Conservation (phyloP, 2,888 invertebrate genomes). For the Sialis fuliginosa region DNA sequence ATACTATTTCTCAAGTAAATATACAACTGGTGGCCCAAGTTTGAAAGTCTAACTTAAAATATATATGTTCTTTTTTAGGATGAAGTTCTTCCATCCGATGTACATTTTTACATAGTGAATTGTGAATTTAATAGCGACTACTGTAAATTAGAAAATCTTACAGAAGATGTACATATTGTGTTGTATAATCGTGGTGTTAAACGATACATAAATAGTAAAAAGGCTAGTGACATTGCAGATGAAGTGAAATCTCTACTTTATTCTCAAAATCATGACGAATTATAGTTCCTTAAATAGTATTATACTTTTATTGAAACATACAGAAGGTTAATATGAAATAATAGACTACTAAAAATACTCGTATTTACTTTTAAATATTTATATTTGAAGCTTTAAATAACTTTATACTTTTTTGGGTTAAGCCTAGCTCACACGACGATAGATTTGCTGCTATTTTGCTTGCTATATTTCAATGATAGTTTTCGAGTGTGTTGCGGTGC, state of each 20-base stretch:
- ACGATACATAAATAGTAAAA: not conserved
- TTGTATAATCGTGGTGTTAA: not conserved
- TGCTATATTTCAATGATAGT: too few relatives aligned
- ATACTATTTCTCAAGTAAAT: constrained; percentile 43
- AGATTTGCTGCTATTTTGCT: too few relatives aligned
- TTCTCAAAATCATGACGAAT: not conserved
- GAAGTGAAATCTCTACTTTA: constrained; percentile 1
- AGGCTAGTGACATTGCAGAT: not conserved
- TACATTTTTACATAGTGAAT: constrained; percentile 3
- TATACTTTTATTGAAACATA: too few relatives aligned
- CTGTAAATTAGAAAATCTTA: not conserved
- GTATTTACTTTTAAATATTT: too few relatives aligned
- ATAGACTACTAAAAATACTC: too few relatives aligned
- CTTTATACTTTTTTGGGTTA: too few relatives aligned
- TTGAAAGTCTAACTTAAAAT: not conserved
- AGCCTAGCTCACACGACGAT: too few relatives aligned
- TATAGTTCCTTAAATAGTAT: not conserved
- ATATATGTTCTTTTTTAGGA: constrained; percentile 11
- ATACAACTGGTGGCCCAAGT: constrained; percentile 17
- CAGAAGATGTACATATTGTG: not conserved
- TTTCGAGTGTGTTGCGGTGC: too few relatives aligned
- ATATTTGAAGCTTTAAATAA: too few relatives aligned
- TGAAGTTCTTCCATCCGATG: constrained; percentile 2
- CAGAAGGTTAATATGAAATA: too few relatives aligned
- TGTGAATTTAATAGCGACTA: not conserved